Conservation (phyloP, 2,113 vertebrate genomes). For the Camelus dromedarius region DNA sequence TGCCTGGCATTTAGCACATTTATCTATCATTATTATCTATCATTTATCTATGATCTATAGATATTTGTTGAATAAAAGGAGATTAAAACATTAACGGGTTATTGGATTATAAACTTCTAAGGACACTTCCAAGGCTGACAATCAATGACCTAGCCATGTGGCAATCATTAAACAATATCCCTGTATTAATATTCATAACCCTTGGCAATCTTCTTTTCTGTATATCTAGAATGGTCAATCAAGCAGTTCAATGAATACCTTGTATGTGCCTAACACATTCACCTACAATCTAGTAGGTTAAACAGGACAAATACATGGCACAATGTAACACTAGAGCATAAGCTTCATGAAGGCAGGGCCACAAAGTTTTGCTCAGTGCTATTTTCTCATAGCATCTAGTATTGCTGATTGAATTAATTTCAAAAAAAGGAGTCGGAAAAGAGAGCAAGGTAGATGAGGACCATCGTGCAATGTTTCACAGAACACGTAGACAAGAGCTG, state of each 20-base stretch:
- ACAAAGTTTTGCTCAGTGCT: background rate
- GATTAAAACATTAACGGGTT: conserved; percentile 10
- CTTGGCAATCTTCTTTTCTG: background rate
- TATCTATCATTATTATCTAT: too few species aligned
- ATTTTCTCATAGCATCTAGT: background rate
- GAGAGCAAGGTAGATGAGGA: background rate
- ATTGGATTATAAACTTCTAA: conserved; percentile 33
- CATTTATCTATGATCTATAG: conserved; percentile 48
- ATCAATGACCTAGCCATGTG: background rate
- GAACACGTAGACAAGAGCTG: background rate
- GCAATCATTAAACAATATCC: background rate
- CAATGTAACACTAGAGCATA: background rate
- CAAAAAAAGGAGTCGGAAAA: background rate
- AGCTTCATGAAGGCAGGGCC: background rate
- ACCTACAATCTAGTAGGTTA: conserved; percentile 10
- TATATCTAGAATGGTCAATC: background rate
- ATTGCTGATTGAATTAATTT: background rate
- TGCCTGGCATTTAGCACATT: background rate
- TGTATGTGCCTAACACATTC: background rate
- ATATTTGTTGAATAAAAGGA: conserved; percentile 49
- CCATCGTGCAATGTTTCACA: background rate
- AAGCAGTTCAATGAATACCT: background rate
- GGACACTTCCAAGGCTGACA: background rate
- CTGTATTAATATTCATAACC: conserved; percentile 38
- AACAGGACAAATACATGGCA: conserved; percentile 25